A percentile compares a stretch with the other conserved stretches of the same genome.
Evolutionary conservation across 2,888 invertebrate species (phyloP).

Genomic region (Geotrupes spiniger): DNA sequence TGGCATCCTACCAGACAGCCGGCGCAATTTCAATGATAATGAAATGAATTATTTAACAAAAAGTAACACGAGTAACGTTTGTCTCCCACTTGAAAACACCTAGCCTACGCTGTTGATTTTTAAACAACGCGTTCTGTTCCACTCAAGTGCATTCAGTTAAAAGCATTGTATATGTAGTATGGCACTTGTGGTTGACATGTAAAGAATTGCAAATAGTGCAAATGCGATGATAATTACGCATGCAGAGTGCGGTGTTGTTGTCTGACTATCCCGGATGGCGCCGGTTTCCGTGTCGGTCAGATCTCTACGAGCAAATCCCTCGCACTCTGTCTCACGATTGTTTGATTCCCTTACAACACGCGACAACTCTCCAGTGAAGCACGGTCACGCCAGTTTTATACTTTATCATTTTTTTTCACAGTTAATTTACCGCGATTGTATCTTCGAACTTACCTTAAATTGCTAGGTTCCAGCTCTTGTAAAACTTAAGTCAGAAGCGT

Average conservation of each 20-base stretch:
- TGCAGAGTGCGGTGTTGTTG: conserved; percentile 30
- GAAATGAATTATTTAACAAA: conserved; percentile 18
- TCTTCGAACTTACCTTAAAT: too few relatives aligned
- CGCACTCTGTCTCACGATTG: conserved; percentile 10
- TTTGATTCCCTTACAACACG: conserved; percentile 12
- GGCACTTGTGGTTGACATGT: conserved; percentile 26
- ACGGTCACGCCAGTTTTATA: neutral
- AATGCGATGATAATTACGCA: conserved; percentile 36
- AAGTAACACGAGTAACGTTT: conserved; percentile 8
- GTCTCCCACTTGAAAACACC: conserved; percentile 16
- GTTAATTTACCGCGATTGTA: neutral
- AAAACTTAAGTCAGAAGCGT: too few relatives aligned
- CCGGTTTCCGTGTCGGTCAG: conserved; percentile 28
- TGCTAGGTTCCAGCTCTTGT: too few relatives aligned
- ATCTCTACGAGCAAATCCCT: conserved; percentile 9
- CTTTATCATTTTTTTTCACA: neutral
- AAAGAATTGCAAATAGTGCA: conserved; percentile 32
- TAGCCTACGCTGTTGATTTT: conserved; percentile 4
- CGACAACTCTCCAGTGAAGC: conserved; percentile 5
- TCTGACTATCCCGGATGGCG: conserved; percentile 33
- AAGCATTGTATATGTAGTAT: conserved; percentile 18
- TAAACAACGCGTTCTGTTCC: conserved; percentile 12
- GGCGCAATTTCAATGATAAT: conserved; percentile 12
- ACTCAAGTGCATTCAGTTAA: conserved; percentile 23
- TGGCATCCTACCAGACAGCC: too few relatives aligned